These are phyloP conservation scores for Dasysyrphus albostriatus DNA, from an alignment of 2,888 invertebrate species.

Conservation along the genomic window DNA sequence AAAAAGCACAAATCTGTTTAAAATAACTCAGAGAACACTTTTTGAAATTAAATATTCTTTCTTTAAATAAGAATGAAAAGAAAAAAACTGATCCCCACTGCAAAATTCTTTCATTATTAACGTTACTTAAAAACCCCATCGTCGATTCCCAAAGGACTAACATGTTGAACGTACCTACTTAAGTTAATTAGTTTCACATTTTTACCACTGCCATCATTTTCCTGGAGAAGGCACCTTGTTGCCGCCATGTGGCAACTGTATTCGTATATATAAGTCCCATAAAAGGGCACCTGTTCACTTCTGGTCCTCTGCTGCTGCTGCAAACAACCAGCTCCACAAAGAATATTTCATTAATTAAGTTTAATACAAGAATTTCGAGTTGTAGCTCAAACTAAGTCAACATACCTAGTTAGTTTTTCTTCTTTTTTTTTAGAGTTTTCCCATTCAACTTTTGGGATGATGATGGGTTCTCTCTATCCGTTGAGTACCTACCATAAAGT, in stretches of 20 bases:
- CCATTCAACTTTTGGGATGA: conserved; percentile 44
- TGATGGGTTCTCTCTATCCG: not conserved
- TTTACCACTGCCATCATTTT: conserved; percentile 31
- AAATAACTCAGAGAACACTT: not conserved
- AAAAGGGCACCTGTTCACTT: conserved; percentile 42
- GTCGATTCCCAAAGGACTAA: conserved; percentile 18
- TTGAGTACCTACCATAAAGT: conserved; percentile 13
- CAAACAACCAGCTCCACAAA: conserved; percentile 25
- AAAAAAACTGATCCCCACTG: not conserved
- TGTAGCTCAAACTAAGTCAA: conserved; percentile 59
- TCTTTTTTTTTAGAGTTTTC: conserved; percentile 24
- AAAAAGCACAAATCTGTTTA: not conserved
- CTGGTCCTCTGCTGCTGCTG: conserved; percentile 7
- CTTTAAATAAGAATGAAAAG: not conserved
- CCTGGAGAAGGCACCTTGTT: conserved; percentile 9
- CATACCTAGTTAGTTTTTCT: conserved; percentile 14
- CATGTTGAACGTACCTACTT: conserved; percentile 54
- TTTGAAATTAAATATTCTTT: not conserved
- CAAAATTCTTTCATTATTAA: conserved; percentile 29
- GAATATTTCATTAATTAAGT: conserved; percentile 66
- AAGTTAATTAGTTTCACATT: conserved; percentile 63
- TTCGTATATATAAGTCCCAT: conserved; percentile 5
- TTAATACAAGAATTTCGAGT: conserved; percentile 53
- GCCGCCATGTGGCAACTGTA: conserved; percentile 4
- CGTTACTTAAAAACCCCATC: conserved; percentile 25